Evolutionary conservation across 2,113 vertebrate genomes (phyloP).

Genomic region (Pluvialis apricaria): DNA sequence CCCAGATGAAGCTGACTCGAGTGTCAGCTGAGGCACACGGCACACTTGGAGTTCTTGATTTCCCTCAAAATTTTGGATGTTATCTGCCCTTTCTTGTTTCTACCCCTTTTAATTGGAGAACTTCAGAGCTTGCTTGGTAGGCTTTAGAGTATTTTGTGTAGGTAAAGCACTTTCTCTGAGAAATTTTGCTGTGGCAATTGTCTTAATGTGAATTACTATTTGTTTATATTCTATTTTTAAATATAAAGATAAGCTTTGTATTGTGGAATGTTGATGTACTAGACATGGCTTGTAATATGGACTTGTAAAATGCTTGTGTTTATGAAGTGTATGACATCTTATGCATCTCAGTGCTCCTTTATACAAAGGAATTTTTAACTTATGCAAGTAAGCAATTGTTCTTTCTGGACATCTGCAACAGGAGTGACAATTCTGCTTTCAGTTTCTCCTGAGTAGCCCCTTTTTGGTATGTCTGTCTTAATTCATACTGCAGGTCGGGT

Average conservation of each 20-base stretch:
- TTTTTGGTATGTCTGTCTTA: neutral
- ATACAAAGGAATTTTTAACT: neutral
- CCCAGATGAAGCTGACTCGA: neutral
- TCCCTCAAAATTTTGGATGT: neutral
- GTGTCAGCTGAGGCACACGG: neutral
- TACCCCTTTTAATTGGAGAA: neutral
- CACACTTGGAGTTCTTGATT: neutral
- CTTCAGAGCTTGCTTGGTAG: neutral
- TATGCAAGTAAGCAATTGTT: neutral
- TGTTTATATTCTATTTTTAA: conserved; percentile 53
- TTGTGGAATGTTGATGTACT: conserved; percentile 13
- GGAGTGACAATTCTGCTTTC: neutral
- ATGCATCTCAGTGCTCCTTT: neutral
- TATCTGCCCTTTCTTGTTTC: neutral
- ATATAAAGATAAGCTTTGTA: conserved; percentile 36
- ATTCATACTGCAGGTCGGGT: neutral
- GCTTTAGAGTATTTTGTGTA: neutral
- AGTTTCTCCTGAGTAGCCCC: neutral
- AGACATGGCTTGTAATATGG: neutral
- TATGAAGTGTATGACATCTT: neutral
- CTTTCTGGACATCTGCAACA: neutral
- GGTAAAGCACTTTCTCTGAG: conserved; percentile 20
- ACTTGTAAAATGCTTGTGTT: conserved; percentile 23
- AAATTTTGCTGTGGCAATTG: conserved; percentile 8
- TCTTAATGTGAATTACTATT: conserved; percentile 30